These are phyloP conservation scores for Rattus norvegicus DNA, from an alignment of 2,113 vertebrate genomes.

Conservation along the genomic window GRCr8 NC_086019.1:53380501-53381000, in stretches of 20 bases:
- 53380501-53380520: background rate
- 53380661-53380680: background rate
- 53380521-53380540: background rate
- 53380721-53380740: fast-evolving
- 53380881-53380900: background rate
- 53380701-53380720: background rate
- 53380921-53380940: background rate
- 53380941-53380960: background rate
- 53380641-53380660: background rate
- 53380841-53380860: background rate
- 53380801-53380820: background rate
- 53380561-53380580: background rate
- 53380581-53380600: background rate
- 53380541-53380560: background rate
- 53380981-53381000: background rate
- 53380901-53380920: background rate
- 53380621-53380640: background rate
- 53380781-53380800: background rate
- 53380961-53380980: background rate
- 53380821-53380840: background rate
- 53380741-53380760: fast-evolving
- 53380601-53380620: background rate
- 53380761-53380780: background rate
- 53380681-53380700: background rate
- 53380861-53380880: background rate